Evolutionary conservation across 2,888 invertebrate species (phyloP), one percentile per base, ranked within the genome.

Genomic region (Clunio marinus): DNA sequence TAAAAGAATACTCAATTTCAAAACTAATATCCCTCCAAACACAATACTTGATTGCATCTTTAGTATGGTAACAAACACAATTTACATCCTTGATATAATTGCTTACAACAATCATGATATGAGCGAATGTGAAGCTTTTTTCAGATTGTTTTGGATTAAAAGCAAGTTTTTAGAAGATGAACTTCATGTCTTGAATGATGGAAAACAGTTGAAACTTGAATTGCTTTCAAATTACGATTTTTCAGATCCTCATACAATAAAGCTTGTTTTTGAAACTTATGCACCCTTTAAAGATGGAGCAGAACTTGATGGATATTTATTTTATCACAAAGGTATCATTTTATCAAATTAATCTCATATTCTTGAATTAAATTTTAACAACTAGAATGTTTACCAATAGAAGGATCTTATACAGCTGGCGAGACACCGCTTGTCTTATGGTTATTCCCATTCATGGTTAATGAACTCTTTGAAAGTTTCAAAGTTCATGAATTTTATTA

Each of bases 261-360:
- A n/a, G n/a, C n/a, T n/a, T n/a, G n/a, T n/a, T n/a, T 57, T 79
- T 3, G 73, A 75, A n/a, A 71, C 70, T 0, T 75, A 73, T 70
- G 79, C 79, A 0, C 73, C 72, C 63, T 80, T 74, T 75, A 69
- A 71, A 1, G 75, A 80, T 1, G 75, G 80, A 7, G 81, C 86
- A 0, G 72, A 77, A 60, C 76, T 95, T 66, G 97, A 97, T 77
- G 98, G 98, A 0, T 76, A 96, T 37, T 80, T 97, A 67, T 97
- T 98, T 79, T 98, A 91, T 78, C 95, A 97, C 78, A 89, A 88
- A 73, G n/a, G n/a, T n/a, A n/a, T n/a, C n/a, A n/a, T n/a, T n/a
- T n/a, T n/a, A n/a, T n/a, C n/a, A n/a, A n/a, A n/a, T n/a, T n/a
- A n/a, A n/a, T n/a, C n/a, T n/a, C n/a, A n/a, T n/a, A n/a, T n/a